These are phyloP conservation scores for Silurus meridionalis DNA, from an alignment of 2,113 vertebrate genomes.

Conservation along the genomic window DNA sequence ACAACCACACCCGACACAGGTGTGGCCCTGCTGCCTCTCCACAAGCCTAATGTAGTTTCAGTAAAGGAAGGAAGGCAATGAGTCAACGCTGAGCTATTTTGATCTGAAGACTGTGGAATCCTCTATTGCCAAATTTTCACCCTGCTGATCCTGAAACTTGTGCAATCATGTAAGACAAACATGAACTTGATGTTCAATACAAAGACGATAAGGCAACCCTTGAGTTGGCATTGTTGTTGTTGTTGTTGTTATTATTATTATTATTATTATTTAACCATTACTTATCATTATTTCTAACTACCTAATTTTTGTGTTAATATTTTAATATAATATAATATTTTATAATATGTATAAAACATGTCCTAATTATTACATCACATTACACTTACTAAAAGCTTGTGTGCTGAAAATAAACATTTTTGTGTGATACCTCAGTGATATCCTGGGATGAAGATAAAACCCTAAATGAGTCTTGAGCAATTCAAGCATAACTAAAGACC, in stretches of 20 bases:
- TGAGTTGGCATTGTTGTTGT: neutral
- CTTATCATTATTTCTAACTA: neutral
- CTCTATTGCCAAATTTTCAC: constrained; percentile 33
- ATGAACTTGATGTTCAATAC: neutral
- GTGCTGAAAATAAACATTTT: neutral
- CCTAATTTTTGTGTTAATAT: neutral
- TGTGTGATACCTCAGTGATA: neutral
- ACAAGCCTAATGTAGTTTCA: constrained; percentile 29
- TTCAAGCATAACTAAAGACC: constrained; percentile 33
- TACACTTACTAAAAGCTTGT: neutral
- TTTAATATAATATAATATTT: neutral
- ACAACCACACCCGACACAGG: constrained; percentile 47
- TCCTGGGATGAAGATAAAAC: neutral
- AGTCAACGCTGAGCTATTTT: constrained; percentile 47
- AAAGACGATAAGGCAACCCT: neutral
- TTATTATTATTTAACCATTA: neutral
- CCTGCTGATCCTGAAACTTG: constrained; percentile 36
- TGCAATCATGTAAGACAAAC: neutral
- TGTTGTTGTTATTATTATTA: neutral
- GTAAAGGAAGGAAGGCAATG: constrained; percentile 46
- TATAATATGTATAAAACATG: neutral
- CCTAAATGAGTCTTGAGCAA: constrained; percentile 18
- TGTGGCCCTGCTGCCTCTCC: constrained; percentile 37
- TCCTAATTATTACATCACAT: neutral
- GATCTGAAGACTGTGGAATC: constrained; percentile 21